A percentile compares a stretch with the other conserved stretches of the same genome.
These are phyloP conservation scores for Echinops telfairi DNA, from an alignment of 2,113 vertebrate species.

Conservation along the genomic window DNA sequence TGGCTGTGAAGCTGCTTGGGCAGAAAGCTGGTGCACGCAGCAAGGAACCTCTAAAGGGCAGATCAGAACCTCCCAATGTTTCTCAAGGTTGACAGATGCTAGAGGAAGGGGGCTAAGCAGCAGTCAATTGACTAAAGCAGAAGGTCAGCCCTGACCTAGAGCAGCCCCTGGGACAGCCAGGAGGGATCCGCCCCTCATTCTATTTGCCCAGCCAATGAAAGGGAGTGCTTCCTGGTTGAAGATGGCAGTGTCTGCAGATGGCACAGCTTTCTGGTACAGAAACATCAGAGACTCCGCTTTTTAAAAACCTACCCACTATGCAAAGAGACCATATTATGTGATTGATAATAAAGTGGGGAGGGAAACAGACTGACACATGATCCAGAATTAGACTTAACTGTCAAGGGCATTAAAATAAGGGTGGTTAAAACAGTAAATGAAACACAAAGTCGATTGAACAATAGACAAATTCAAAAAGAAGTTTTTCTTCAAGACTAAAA, in stretches of 20 bases:
- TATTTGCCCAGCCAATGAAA: background rate
- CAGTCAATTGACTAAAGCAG: background rate
- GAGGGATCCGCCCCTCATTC: background rate
- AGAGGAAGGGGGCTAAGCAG: background rate
- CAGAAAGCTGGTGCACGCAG: background rate
- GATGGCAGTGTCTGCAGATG: background rate
- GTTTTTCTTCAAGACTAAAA: background rate
- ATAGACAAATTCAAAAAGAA: background rate
- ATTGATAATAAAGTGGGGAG: background rate
- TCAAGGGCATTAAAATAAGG: conserved; percentile 1
- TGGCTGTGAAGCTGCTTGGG: background rate
- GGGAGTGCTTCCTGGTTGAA: background rate
- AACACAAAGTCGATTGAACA: background rate
- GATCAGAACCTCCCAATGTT: background rate
- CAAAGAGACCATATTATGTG: background rate
- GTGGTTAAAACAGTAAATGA: background rate
- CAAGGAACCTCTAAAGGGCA: background rate
- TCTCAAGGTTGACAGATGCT: background rate
- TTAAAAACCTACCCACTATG: background rate
- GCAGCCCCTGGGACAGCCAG: background rate
- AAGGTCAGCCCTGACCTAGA: background rate
- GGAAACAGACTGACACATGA: background rate
- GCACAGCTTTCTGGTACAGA: background rate
- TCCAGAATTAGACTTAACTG: background rate
- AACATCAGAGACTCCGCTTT: background rate